Evolutionary conservation across 2,797 vertebrate species (phyloP).

Genomic region (Pampus argenteus): DNA sequence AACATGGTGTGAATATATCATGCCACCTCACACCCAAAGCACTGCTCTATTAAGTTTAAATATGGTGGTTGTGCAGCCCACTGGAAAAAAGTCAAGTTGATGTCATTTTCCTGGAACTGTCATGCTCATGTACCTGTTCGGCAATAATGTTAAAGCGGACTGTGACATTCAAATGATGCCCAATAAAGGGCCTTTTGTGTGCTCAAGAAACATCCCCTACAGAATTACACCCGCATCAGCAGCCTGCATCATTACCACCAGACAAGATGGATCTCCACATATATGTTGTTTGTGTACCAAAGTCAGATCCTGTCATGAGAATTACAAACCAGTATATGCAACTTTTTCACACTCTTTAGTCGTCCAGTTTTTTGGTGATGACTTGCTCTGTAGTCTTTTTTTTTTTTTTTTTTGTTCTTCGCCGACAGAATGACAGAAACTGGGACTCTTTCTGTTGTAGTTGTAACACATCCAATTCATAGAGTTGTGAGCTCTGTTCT

Average conservation of each 20-base stretch:
- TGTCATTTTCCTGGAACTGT: constrained; percentile 63
- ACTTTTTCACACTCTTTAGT: constrained; percentile 27
- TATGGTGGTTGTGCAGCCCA: constrained; percentile 16
- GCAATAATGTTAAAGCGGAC: constrained; percentile 51
- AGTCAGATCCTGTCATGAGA: constrained; percentile 40
- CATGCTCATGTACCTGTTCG: constrained; percentile 50
- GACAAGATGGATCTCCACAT: constrained; percentile 6
- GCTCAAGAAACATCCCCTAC: constrained; percentile 15
- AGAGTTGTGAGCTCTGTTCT: constrained; percentile 11
- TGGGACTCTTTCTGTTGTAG: constrained; percentile 16
- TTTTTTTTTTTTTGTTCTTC: constrained; percentile 22
- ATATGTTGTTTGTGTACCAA: constrained; percentile 36
- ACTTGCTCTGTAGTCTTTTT: constrained; percentile 21
- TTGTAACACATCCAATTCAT: constrained; percentile 23
- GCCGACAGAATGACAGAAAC: constrained; percentile 45
- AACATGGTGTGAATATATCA: constrained; percentile 25
- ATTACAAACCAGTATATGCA: constrained; percentile 37
- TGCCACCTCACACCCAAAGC: constrained; percentile 34
- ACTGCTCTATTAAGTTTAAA: constrained; percentile 48
- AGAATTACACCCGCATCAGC: constrained; percentile 30
- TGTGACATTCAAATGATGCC: constrained; percentile 51
- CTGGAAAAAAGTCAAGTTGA: constrained; percentile 43
- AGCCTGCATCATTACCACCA: constrained; percentile 23
- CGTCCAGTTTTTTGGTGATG: constrained; percentile 27
- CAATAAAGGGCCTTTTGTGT: constrained; percentile 46